Base-by-base conservation (phyloP, 2,888 invertebrate genomes). In the Urechis unicinctus region DNA sequence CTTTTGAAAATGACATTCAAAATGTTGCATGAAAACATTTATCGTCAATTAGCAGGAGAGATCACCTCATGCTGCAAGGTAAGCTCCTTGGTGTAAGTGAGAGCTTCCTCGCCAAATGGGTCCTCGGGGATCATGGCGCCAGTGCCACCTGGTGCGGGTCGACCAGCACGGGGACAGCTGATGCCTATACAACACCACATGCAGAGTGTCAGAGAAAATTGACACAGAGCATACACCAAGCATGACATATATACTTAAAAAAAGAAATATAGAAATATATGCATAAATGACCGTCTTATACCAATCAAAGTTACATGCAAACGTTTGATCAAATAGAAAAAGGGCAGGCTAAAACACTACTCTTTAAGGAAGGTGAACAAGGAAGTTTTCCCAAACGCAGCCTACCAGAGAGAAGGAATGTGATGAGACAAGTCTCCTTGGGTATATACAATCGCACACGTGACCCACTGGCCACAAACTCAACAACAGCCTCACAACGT, bases 401-500 rank as follows among this genome's bases (percentile, higher is more conserved):
- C n/a, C 9, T 17, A 80, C 83, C 89, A 66, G 89, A 91, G 25
- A 94, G 83, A 51, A 98, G 83, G 82, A 98, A 93, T 3, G 96
- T 97, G 54, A 97, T 88, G 54, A 97, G 82, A 65, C 93, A 91
- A 55, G 92, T 93, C 70, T 92, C 95, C 77, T 93, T 92, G 1
- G 95, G 92, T 65, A 98, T 86, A 79, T 88, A 98, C 6, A 98
- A 78, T 62, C 97, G 85, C 71, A 97, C 82, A 47, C 98, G 85
- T 0, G 97, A 95, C 22, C 97, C 97, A 72, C 93, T 93, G 0
- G 95, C 91, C 1, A 98, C 92, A 77, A 95, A 98, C 76, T 99
- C 98, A 2, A 96, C 95, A 17, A 91, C 85, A 3, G 89, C 96
- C 74, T 94, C 93, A 48, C 89, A 87, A 63, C 89, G 86, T 57